These are phyloP conservation scores for Nemapogon koenigi DNA, from an alignment of 2,888 invertebrate genomes.

Conservation along the genomic window DNA sequence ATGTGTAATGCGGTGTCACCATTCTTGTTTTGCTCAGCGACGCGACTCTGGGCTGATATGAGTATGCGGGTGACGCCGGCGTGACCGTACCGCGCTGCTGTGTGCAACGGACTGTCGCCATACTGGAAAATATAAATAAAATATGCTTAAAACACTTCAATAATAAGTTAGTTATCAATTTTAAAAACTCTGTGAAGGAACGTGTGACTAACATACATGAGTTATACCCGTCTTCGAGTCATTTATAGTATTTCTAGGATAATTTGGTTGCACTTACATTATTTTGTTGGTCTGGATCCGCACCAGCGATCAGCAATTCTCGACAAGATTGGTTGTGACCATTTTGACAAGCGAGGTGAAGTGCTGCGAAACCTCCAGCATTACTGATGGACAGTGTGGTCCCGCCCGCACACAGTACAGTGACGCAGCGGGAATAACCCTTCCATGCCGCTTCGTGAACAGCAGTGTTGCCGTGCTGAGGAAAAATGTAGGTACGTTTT, in stretches of 20 bases:
- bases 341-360: constrained; percentile 95
- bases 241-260: not conserved
- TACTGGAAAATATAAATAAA: constrained; percentile 75
- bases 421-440: constrained; percentile 86
- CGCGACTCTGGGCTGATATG: constrained; percentile 86
- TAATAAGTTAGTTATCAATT: not conserved
- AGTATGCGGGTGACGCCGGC: constrained; percentile 94
- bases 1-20: constrained; percentile 95
- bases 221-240: not conserved
- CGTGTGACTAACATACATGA: constrained; percentile 5
- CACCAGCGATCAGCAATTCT: constrained; percentile 85
- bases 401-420: constrained; percentile 70
- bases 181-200: not conserved
- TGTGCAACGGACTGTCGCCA: constrained; percentile 93
- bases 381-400: constrained; percentile 72
- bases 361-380: constrained; percentile 89
- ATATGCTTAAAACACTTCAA: constrained; percentile 11
- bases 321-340: constrained; percentile 95
- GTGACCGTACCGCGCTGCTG: constrained; percentile 94
- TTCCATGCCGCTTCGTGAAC: constrained; percentile 96
- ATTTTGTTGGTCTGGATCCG: constrained; percentile 88
- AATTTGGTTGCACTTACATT: constrained; percentile 66
- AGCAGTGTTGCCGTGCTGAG: constrained; percentile 94
- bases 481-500: too few species aligned
- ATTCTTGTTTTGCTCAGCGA: constrained; percentile 93